Base-by-base conservation (phyloP, 2,888 invertebrate genomes). In the Orgyia antiqua region DNA sequence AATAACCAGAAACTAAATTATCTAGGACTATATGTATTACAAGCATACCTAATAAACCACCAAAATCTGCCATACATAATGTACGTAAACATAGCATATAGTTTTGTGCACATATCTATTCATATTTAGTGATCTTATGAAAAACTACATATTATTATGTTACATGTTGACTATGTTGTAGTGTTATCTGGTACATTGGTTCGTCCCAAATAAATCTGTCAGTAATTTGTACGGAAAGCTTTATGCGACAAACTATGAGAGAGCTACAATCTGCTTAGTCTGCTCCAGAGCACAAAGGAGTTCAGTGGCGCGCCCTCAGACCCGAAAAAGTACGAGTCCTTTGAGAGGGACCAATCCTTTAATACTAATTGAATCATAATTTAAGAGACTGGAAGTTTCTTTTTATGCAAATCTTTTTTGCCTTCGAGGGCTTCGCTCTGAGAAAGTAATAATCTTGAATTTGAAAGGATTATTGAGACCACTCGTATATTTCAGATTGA, bases 351-450 rank as follows among this genome's bases (percentile, higher is more conserved):
- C 71, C 82, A 80, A 82, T 80, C 80, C 84, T 77, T 80, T 84
- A 84, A 86, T 78, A 80, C 86, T 86, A 84, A 86, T 86, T 84
- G 84, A 84, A 86, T 84, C 80, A 83, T 86, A 84, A 84, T 86
- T 83, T 77, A 59, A 63, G 62, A 73, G 71, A 70, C 72, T 74
- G 66, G 72, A 80, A 82, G 72, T 84, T 84, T 82, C 80, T 82
- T 86, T 84, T 83, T 78, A 83, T 80, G 80, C 73, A 83, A 83
- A 83, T 80, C 75, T 80, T 78, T 79, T 70, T 78, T 69, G 60
- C 68, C 65, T 65, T 59, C 45, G 61, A 60, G 58, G 58, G 60
- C 67, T 77, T 73, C 75, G 78, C 71, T 68, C 63, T 68, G 61
- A 64, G 58, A 59, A 51, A 64, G 64, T 71, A 76, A 76, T 77